Base-by-base conservation (phyloP, 2,113 vertebrate species). In the Eolophus roseicapilla region DNA sequence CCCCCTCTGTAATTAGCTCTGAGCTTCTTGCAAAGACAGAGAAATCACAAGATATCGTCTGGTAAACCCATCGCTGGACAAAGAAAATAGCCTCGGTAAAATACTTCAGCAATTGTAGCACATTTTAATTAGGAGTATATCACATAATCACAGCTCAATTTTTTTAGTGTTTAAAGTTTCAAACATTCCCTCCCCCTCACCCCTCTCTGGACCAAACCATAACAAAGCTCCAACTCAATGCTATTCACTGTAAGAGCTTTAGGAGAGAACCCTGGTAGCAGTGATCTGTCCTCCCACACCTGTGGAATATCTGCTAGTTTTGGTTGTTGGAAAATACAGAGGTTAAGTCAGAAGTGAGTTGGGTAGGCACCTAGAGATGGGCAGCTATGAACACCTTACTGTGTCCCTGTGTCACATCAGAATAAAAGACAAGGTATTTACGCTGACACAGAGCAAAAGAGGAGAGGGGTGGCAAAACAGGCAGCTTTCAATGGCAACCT, bases 21-120 rank as follows among this genome's bases (percentile, higher is more conserved):
- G 86, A 98, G 97, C 93, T 96, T 97, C 98, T 97, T 98, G 98
- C 97, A 99, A 96, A 37, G 67, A 87, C 44, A 28, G 33, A 96
- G 76, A 97, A 98, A 97, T 97, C 96, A 96, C 98, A 98, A 98
- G 98, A 98, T 97, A 98, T 98, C 98, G 98, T 98, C 97, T 98
- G 97, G 89, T 97, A 98, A 98, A 98, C 98, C 97, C 98, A 96
- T 98, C 95, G 64, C 97, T 97, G 91, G 84, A 96, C 96, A 97
- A 90, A 97, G 98, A 98, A 97, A 98, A 96, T 95, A 55, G 98
- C 98, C 98, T 98, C 98, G 98, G 97, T 98, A 98, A 98, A 98
- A 99, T 98, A 98, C 97, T 97, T 98, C 96, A 97, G 95, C 94
- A 96, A 98, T 98, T 98, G 98, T 83, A 98, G 95, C 95, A 97